phyloP scores from a whole-genome alignment of 2,888 invertebrate genomes.

The Romanomermis culicivorax region DNA sequence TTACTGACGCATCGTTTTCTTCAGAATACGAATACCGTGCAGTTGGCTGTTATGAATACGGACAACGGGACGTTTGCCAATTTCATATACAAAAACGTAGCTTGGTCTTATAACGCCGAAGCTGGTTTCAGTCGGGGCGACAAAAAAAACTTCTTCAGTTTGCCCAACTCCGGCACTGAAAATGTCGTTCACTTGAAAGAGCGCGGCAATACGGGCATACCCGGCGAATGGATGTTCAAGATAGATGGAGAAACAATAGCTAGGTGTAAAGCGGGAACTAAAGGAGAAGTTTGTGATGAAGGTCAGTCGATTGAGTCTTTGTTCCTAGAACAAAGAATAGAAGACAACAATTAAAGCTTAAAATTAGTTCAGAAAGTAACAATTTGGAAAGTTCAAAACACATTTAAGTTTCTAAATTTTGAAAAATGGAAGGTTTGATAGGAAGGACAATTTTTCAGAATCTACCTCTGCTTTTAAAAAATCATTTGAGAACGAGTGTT shows the following conservation, averaged over 20 bases:
- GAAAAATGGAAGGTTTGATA: no score
- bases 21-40: conserved; percentile 27
- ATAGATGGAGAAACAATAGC: conserved; percentile 18
- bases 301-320: no score
- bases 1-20: no score
- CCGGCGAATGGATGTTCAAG: conserved; percentile 29
- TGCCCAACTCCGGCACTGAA: conserved; percentile 25
- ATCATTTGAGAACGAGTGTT: neutral
- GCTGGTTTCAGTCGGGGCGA: conserved; percentile 26
- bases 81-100: conserved; percentile 27
- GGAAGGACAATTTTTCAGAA: no score
- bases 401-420: no score
- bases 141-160: conserved; percentile 17
- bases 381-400: no score
- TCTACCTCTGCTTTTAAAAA: no score
- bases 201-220: conserved; percentile 25
- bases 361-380: no score
- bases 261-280: conserved; percentile 26
- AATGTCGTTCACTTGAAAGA: conserved; percentile 27
- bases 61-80: conserved; percentile 25
- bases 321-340: no score
- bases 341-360: no score
- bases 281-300: conserved; percentile 28
- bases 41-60: conserved; percentile 25
- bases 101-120: conserved; percentile 28